Evolutionary conservation across 2,888 invertebrate genomes (phyloP), one percentile per base, ranked within the genome.

Genomic region (Panzeria rudis): DNA sequence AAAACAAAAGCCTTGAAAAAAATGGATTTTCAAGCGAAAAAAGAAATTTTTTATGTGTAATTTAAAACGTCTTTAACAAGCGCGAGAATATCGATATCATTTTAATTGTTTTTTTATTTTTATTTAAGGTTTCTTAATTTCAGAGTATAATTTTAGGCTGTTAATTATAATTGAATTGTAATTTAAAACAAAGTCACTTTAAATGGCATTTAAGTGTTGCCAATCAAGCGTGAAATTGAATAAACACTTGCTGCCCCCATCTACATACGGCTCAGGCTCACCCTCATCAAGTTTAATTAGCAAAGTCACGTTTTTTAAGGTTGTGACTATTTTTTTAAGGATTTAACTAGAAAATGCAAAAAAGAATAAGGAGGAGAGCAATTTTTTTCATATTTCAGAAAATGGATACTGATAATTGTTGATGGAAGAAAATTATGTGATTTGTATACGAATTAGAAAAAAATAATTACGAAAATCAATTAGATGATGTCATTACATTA

Each of bases 191-290:
- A 35, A 52, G 23, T 17, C 47, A 50, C 41, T 77, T 38, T 54
- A 23, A 54, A 32, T n/a, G 50, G 29, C 59, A 47, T 68, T 69
- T 64, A 82, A 85, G 75, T 82, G 82, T 79, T 75, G 82, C 82
- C 85, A 82, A 82, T 85, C 78, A 72, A 66, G 75, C 78, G 35
- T 79, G 64, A 82, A 85, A 85, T 79, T 75, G 38, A 38, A 56
- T 54, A 66, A 64, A 59, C 64, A 59, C 52, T 23, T n/a, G 29
- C 47, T 2, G 13, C 29, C 25, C 52, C 23, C 50, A 32, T 8
- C 38, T 29, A 11, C 44, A 0, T 20, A 2, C 44, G 8, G 11
- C 29, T n/a, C n/a, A n/a, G n/a, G n/a, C 0, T 3, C 13, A 20
- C 54, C 59, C 68, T 44, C 61, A 23, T 75, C 75, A 61, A 54